Evolutionary conservation across 2,797 vertebrate species (phyloP), one percentile per base, ranked within the genome.

Genomic region (Chloroceryle inda): DNA sequence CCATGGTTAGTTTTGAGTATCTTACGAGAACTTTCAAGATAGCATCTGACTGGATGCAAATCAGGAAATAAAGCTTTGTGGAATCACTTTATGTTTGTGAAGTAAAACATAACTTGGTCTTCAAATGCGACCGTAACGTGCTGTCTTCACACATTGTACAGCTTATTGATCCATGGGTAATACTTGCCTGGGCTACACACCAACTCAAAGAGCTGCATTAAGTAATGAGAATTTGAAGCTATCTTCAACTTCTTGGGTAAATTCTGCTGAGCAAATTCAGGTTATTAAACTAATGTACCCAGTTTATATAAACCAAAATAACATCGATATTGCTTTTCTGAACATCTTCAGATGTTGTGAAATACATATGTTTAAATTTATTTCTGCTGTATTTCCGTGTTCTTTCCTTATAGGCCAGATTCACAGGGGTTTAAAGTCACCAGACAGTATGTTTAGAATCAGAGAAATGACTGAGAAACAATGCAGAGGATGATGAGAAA

Each of bases 381-480:
- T 17, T 91, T 74, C 27, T 56, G 17, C 37, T 76, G 5, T 63
- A 21, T 89, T 89, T 89, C 53, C 44, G 12, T 37, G 5, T 52
- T 77, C 49, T 80, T 79, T 49, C 68, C 38, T 13, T 14, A 10
- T 13, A 92, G 63, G 38, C 50, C 62, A n/a, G 24, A 52, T 45
- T 80, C 56, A 55, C 27, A 49, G 64, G 31, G 44, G 56, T 79
- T 88, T 77, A 20, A 7, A 85, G 44, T 47, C 68, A 83, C 47
- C 21, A 38, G 38, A 20, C 47, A 81, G 40, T 45, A 59, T 40
- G 17, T 80, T 94, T 81, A 82, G 56, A 83, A 45, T 68, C 75
- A 74, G 73, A 88, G 26, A 75, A 94, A 68, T 52, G 42, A 75
- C 53, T 38, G 56, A 79, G 40, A 61, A 94, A 67, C 31, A 83